Base-by-base conservation (phyloP, 2,797 vertebrate genomes). In the Glyptemys insculpta region DNA sequence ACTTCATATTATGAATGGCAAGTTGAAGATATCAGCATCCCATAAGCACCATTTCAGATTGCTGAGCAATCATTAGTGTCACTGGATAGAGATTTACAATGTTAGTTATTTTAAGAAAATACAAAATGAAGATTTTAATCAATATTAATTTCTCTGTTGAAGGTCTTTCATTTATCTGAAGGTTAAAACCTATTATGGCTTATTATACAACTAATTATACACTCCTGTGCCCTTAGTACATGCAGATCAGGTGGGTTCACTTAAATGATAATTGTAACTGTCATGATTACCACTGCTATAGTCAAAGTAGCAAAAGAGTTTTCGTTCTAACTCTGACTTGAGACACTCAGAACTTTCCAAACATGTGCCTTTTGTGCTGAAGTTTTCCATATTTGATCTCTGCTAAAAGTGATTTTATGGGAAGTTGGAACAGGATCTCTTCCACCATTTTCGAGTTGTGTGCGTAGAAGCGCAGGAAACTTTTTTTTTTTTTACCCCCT, bases 21-120 rank as follows among this genome's bases (percentile, higher is more conserved):
- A 50, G 37, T 11, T 44, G 54, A 41, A 82, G 49, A 18, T 0
- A 0, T 2, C 72, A 82, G 34, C 18, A n/a, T 0, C 54, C 53
- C 4, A 53, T 72, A 31, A n/a, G 15, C 50, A 56, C 5, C 1
- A 50, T 21, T 41, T 49, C 56, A 50, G 54, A 1, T 16, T 15
- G 23, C 7, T 83, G 41, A n/a, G 53, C 83, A 8, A 37, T 21
- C 4, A 3, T 3, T 16, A 81, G 18, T 23, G 53, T 80, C 44
- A 76, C 19, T n/a, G 59, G 25, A 21, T 15, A 92, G 52, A 52
- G 83, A 47, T 85, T 5, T 52, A 54, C 47, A 80, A 15, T 3
- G 18, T 3, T 44, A 31, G 9, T 7, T 16, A 31, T 82, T 78
- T 79, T 16, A 79, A 65, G 74, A 65, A 81, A 56, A n/a, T 41